These are phyloP conservation scores for Rhinoderma darwinii DNA, from an alignment of 2,113 vertebrate species.

Conservation along the genomic window DNA sequence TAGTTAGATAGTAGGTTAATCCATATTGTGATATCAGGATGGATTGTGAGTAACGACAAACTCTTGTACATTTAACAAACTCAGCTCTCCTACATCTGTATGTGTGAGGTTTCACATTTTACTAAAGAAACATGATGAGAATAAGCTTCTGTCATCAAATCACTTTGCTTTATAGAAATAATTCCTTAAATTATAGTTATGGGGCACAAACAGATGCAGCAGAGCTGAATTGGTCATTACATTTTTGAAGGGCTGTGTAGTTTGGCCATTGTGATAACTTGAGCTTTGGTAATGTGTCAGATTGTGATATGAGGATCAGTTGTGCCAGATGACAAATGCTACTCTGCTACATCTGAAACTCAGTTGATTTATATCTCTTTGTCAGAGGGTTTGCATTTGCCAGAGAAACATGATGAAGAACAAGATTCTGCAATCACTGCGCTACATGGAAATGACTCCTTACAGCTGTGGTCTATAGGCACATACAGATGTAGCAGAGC, in stretches of 20 bases:
- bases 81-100: too few relatives aligned
- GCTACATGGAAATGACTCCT: neutral
- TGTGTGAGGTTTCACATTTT: too few relatives aligned
- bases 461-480: neutral
- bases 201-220: neutral
- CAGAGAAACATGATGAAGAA: neutral
- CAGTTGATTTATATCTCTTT: too few relatives aligned
- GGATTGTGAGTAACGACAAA: too few relatives aligned
- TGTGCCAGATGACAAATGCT: neutral
- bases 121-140: too few relatives aligned
- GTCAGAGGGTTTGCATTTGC: neutral
- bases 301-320: neutral
- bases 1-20: too few relatives aligned
- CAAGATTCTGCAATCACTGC: neutral
- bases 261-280: too few relatives aligned
- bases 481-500: neutral
- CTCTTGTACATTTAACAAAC: too few relatives aligned
- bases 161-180: neutral
- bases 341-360: too few relatives aligned
- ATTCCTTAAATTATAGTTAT: neutral
- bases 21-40: too few relatives aligned
- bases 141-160: too few relatives aligned
- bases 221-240: neutral
- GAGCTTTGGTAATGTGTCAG: too few relatives aligned
- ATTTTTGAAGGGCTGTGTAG: neutral